These are phyloP conservation scores for Amyelois transitella DNA, from an alignment of 1,140 invertebrate genomes.

Conservation along the genomic window DNA sequence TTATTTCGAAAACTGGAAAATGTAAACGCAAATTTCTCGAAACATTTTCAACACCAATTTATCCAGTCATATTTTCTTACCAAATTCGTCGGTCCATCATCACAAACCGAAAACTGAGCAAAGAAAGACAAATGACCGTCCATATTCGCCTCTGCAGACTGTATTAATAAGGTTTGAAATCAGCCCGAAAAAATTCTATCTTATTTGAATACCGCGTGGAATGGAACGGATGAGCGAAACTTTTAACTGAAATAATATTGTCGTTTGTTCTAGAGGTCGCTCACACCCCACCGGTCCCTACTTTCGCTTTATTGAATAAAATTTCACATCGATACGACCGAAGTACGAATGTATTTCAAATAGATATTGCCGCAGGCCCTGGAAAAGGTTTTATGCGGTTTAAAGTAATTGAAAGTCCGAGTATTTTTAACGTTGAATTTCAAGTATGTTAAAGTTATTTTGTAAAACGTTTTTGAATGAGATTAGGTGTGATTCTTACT, in stretches of 20 bases:
- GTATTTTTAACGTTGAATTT: too few species aligned
- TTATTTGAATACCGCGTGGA: conserved; percentile 28
- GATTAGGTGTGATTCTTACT: too few species aligned
- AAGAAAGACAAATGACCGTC: background rate
- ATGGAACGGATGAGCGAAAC: conserved; percentile 29
- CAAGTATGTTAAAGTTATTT: too few species aligned
- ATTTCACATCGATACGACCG: background rate
- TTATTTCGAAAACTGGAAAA: too few species aligned
- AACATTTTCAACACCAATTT: background rate
- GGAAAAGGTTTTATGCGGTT: too few species aligned
- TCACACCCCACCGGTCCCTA: background rate
- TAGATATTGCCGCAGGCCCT: too few species aligned
- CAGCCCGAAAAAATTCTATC: conserved; percentile 14
- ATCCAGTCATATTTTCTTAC: background rate
- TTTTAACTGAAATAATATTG: conserved; percentile 36
- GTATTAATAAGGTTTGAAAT: background rate
- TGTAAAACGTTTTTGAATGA: too few species aligned
- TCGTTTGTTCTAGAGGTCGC: conserved; percentile 19
- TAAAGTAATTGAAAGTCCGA: too few species aligned
- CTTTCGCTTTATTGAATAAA: conserved; percentile 12
- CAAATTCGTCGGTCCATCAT: background rate
- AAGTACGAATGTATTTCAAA: background rate
- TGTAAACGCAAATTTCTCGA: background rate
- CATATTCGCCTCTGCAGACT: background rate
- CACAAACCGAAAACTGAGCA: conserved; percentile 1